These are phyloP conservation scores for Meda fulgida DNA, from an alignment of 2,797 vertebrate genomes.

Conservation along the genomic window DNA sequence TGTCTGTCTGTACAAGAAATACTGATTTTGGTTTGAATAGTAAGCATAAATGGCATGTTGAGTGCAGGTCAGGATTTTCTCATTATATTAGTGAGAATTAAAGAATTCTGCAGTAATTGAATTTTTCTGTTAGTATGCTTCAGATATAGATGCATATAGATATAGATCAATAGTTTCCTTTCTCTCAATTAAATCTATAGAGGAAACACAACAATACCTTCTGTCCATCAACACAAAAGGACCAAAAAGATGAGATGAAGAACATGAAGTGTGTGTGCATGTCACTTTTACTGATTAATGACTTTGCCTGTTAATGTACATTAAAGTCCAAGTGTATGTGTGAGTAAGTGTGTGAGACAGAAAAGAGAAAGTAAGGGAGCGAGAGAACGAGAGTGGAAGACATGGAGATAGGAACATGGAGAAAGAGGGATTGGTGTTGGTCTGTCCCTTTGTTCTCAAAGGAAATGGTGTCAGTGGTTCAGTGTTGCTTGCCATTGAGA, in stretches of 20 bases:
- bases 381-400: slow-evolving; percentile 27
- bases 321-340: neutral
- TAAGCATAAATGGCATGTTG: neutral
- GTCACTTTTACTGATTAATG: slow-evolving; percentile 33
- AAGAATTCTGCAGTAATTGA: neutral
- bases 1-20: neutral
- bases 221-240: neutral
- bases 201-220: neutral
- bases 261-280: neutral
- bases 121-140: neutral
- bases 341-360: neutral
- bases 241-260: slow-evolving; percentile 1
- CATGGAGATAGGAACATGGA: slow-evolving; percentile 67
- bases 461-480: slow-evolving; percentile 93
- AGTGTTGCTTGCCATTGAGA: slow-evolving; percentile 90
- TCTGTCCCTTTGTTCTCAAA: slow-evolving; percentile 90
- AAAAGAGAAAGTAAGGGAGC: slow-evolving; percentile 49
- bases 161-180: neutral
- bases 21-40: neutral
- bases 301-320: slow-evolving; percentile 11
- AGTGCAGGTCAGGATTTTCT: neutral
- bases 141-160: neutral
- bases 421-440: slow-evolving; percentile 83
- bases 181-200: neutral
- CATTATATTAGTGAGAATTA: neutral